Conservation (phyloP, 2,888 invertebrate species). For the Tipula confusa region DNA sequence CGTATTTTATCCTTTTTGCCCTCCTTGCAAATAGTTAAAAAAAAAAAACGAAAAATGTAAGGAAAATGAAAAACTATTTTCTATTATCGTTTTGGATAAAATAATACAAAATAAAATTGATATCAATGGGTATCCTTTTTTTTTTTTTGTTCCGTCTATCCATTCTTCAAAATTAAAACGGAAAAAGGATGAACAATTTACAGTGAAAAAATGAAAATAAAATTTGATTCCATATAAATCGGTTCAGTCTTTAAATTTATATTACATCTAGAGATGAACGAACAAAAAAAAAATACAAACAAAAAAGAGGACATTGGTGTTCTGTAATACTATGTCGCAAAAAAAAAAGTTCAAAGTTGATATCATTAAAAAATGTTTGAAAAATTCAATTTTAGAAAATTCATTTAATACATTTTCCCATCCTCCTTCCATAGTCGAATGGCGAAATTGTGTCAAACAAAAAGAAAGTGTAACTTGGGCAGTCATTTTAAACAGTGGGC, state of each 20-base stretch:
- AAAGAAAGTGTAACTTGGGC: neutral
- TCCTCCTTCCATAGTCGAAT: neutral
- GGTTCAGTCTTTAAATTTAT: constrained; percentile 20
- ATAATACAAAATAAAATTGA: neutral
- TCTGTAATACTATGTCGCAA: too few species aligned
- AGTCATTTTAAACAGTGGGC: neutral
- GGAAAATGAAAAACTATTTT: neutral
- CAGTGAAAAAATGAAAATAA: neutral
- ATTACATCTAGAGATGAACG: neutral
- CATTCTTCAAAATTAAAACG: neutral
- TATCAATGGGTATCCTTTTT: neutral
- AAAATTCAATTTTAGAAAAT: neutral
- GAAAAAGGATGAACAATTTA: neutral
- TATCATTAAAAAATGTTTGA: neutral
- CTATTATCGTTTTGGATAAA: constrained; percentile 15
- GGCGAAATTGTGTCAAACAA: neutral
- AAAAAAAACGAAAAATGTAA: neutral
- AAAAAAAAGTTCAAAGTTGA: constrained; percentile 7
- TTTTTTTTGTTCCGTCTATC: neutral
- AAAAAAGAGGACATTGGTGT: neutral
- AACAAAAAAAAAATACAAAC: neutral
- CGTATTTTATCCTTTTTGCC: neutral
- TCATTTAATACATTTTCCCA: neutral
- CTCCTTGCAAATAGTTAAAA: too few species aligned
- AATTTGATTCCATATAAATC: neutral